A percentile compares a stretch with the other conserved stretches of the same genome.
Conservation (phyloP, 2,888 invertebrate genomes). For the Drosophila dives region DNA sequence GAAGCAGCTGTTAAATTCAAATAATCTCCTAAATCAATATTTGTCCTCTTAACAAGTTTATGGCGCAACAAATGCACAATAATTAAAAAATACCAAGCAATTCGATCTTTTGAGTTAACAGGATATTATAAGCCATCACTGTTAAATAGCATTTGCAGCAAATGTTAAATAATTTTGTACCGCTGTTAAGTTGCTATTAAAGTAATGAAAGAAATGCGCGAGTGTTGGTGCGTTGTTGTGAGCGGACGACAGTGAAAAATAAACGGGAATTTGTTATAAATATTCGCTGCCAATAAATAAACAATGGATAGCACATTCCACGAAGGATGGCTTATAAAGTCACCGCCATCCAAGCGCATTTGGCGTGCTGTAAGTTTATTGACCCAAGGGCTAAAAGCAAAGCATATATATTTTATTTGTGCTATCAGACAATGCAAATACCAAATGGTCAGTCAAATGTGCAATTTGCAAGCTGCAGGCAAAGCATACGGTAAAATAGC, state of each 20-base stretch:
- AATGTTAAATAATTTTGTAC: slow-evolving; percentile 8
- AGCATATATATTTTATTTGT: slow-evolving; percentile 23
- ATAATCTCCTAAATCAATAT: neutral
- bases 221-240: slow-evolving; percentile 40
- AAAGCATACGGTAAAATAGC: slow-evolving; percentile 41
- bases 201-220: slow-evolving; percentile 20
- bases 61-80: neutral
- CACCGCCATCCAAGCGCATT: slow-evolving; percentile 95
- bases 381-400: slow-evolving; percentile 18
- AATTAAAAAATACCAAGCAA: neutral
- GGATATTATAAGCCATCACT: neutral
- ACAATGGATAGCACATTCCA: slow-evolving; percentile 84
- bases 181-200: slow-evolving; percentile 8
- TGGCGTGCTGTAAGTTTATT: slow-evolving; percentile 94
- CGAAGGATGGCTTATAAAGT: slow-evolving; percentile 98
- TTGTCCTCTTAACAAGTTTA: neutral
- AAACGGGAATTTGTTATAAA: slow-evolving; percentile 22
- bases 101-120: neutral
- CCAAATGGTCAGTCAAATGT: slow-evolving; percentile 52
- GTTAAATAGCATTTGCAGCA: slow-evolving; percentile 13
- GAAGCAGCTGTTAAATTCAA: neutral
- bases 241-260: slow-evolving; percentile 44
- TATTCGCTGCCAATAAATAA: slow-evolving; percentile 21
- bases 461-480: slow-evolving; percentile 44
- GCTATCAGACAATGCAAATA: slow-evolving; percentile 33